Conservation (phyloP, 2,888 invertebrate genomes). For the Drosophila rellima region DNA sequence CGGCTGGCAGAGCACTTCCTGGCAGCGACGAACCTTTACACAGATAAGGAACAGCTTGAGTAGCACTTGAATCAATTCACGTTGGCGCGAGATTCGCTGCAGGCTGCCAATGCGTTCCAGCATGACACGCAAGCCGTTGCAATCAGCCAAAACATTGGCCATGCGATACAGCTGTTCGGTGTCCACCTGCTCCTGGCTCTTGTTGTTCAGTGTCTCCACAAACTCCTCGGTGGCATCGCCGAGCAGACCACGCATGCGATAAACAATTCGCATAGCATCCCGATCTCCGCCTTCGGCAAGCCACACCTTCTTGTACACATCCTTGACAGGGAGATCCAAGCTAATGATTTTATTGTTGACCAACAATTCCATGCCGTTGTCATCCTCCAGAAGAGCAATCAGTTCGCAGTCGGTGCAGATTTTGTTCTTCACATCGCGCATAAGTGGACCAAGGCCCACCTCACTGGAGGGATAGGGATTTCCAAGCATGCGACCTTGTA, state of each 20-base stretch:
- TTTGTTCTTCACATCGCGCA: slow-evolving; percentile 99
- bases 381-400: slow-evolving; percentile 98
- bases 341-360: slow-evolving; percentile 99
- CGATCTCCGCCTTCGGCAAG: slow-evolving; percentile 95
- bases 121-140: slow-evolving; percentile 92
- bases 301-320: slow-evolving; percentile 94
- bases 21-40: slow-evolving; percentile 95
- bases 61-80: slow-evolving; percentile 94
- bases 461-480: slow-evolving; percentile 98
- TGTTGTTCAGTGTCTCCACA: slow-evolving; percentile 96
- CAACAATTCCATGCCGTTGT: slow-evolving; percentile 98
- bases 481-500: slow-evolving; percentile 97
- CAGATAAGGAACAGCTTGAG: slow-evolving; percentile 95
- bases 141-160: slow-evolving; percentile 94
- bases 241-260: slow-evolving; percentile 98
- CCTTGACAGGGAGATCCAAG: slow-evolving; percentile 97
- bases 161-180: slow-evolving; percentile 97
- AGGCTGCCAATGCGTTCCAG: slow-evolving; percentile 93
- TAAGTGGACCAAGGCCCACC: slow-evolving; percentile 97
- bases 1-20: slow-evolving; percentile 94
- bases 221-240: slow-evolving; percentile 99
- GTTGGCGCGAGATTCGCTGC: slow-evolving; percentile 93
- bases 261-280: slow-evolving; percentile 98
- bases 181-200: slow-evolving; percentile 94
- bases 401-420: slow-evolving; percentile 99